Percentiles rank a stretch among this genome's conserved stretches.
phyloP scores from a whole-genome alignment of 2,888 invertebrate species.

The Tetramorium bicarinatum region DNA sequence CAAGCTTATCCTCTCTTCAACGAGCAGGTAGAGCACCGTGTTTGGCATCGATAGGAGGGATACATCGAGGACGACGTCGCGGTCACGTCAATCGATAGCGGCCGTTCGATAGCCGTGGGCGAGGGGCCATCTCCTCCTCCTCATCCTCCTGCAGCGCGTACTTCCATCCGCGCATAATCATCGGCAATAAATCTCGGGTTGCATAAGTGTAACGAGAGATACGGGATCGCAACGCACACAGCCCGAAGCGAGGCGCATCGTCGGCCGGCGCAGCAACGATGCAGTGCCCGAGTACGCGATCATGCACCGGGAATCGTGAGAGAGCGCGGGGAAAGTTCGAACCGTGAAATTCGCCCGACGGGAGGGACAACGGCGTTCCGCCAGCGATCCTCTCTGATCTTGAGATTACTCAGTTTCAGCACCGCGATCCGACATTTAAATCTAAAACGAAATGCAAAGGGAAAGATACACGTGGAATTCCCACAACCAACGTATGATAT shows the following conservation, averaged over 20 bases:
- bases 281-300: constrained; percentile 36
- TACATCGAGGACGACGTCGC: constrained; percentile 71
- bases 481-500: neutral
- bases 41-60: constrained; percentile 73
- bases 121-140: constrained; percentile 72
- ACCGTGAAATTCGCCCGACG: constrained; percentile 27
- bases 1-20: constrained; percentile 49
- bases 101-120: constrained; percentile 78
- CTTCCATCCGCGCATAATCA: constrained; percentile 84
- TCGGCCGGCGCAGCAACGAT: constrained; percentile 64
- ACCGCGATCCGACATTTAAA: constrained; percentile 6
- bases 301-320: constrained; percentile 52
- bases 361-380: neutral
- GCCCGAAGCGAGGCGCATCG: constrained; percentile 69
- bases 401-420: constrained; percentile 7
- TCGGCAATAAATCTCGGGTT: constrained; percentile 86
- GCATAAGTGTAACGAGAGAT: constrained; percentile 86
- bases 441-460: neutral
- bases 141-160: constrained; percentile 74
- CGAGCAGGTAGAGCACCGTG: constrained; percentile 54
- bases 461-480: neutral
- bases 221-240: constrained; percentile 85
- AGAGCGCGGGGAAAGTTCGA: constrained; percentile 47
- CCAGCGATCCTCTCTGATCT: constrained; percentile 6
- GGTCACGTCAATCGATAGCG: constrained; percentile 69